A percentile compares a stretch with the other conserved stretches of the same genome.
Evolutionary conservation across 2,888 invertebrate species (phyloP).

Genomic region (Merodon equestris): DNA sequence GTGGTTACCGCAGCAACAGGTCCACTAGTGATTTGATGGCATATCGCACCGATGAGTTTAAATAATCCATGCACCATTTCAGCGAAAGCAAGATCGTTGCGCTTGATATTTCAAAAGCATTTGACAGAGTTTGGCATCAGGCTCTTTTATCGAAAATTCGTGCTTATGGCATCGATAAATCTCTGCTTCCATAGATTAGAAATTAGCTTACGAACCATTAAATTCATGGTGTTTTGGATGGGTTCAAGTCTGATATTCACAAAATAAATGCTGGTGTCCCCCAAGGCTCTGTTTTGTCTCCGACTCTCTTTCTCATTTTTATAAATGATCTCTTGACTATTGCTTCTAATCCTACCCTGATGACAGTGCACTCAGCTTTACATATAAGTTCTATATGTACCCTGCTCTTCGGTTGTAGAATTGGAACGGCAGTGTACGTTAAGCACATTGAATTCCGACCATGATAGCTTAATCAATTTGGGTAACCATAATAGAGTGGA

Average conservation of each 20-base stretch:
- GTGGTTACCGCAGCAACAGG: neutral
- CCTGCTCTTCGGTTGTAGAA: neutral
- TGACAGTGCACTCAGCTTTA: slow-evolving; percentile 4
- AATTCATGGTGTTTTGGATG: slow-evolving; percentile 8
- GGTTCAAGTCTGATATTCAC: slow-evolving; percentile 6
- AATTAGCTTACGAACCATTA: neutral
- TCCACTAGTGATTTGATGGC: slow-evolving; percentile 12
- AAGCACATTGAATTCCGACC: neutral
- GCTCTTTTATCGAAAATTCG: slow-evolving; percentile 8
- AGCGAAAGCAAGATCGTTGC: neutral
- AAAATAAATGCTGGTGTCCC: neutral
- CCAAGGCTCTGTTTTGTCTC: slow-evolving; percentile 25
- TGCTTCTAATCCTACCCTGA: slow-evolving; percentile 19
- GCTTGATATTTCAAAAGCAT: slow-evolving; percentile 10
- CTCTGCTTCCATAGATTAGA: slow-evolving; percentile 6
- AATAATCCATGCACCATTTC: neutral
- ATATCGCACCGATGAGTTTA: neutral
- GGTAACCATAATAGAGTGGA: neutral
- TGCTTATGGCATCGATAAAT: slow-evolving; percentile 6
- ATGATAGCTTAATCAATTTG: neutral
- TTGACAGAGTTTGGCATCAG: slow-evolving; percentile 8
- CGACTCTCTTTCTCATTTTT: slow-evolving; percentile 18
- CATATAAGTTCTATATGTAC: neutral
- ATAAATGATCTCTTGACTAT: slow-evolving; percentile 24
- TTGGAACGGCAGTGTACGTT: neutral